Conservation (phyloP, 2,113 vertebrate species). For the Catagonus wagneri region DNA sequence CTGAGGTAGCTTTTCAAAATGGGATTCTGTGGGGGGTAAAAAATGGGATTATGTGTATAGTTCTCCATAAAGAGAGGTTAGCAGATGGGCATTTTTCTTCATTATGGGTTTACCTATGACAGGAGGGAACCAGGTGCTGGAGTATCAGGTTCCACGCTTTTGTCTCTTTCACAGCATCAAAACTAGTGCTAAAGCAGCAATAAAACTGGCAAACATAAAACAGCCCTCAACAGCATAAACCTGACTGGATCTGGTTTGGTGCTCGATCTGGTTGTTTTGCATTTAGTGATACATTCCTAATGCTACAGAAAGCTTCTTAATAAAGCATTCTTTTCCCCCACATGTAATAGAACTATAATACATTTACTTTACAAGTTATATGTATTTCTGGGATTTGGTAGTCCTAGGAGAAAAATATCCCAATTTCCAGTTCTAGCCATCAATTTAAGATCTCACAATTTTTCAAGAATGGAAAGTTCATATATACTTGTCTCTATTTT, state of each 20-base stretch:
- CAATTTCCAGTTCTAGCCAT: constrained; percentile 26
- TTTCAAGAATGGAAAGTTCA: constrained; percentile 49
- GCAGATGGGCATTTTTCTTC: constrained; percentile 41
- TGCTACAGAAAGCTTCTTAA: neutral
- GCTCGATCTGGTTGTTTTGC: neutral
- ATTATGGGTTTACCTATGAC: constrained; percentile 4
- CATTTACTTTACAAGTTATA: neutral
- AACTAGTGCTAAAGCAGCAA: constrained; percentile 35
- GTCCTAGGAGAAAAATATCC: neutral
- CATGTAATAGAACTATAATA: neutral
- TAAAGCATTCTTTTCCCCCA: neutral
- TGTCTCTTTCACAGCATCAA: constrained; percentile 24
- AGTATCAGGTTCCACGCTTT: constrained; percentile 42
- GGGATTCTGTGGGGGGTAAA: neutral
- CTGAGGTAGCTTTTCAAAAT: neutral
- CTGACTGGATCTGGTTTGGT: neutral
- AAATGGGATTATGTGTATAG: neutral
- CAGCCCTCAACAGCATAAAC: neutral
- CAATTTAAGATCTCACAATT: constrained; percentile 21
- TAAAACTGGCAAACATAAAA: constrained; percentile 37
- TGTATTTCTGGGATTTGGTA: neutral
- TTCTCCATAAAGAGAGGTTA: neutral
- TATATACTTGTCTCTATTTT: neutral
- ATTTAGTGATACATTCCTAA: neutral
- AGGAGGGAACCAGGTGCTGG: constrained; percentile 16